Evolutionary conservation across 1,140 invertebrate genomes (phyloP).

Genomic region (Drosophila hydei): DNA sequence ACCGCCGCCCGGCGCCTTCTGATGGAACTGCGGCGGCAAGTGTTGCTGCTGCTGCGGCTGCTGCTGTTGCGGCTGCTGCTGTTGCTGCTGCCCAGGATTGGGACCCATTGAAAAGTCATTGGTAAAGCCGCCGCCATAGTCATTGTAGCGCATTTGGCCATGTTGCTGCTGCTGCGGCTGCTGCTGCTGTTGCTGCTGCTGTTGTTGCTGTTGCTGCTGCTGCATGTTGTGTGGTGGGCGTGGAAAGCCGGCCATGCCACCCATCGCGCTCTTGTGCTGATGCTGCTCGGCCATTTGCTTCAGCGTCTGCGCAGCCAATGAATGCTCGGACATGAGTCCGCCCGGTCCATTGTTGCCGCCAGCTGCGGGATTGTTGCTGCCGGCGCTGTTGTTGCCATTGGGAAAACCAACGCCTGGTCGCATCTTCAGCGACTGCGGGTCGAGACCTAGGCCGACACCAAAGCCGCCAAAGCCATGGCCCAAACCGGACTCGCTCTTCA

Average conservation of each 20-base stretch:
- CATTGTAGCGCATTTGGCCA: slow-evolving; percentile 70
- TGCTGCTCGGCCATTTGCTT: slow-evolving; percentile 98
- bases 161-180: slow-evolving; percentile 61
- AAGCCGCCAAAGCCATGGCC: slow-evolving; percentile 65
- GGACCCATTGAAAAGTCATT: slow-evolving; percentile 71
- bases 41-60: slow-evolving; percentile 75
- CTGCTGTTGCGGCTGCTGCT: slow-evolving; percentile 45
- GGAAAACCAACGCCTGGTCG: slow-evolving; percentile 53
- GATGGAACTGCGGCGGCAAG: slow-evolving; percentile 80
- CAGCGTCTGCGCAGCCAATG: slow-evolving; percentile 95
- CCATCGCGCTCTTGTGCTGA: slow-evolving; percentile 91
- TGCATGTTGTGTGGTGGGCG: slow-evolving; percentile 77
- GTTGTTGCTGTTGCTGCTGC: slow-evolving; percentile 56
- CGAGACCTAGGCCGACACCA: slow-evolving; percentile 47
- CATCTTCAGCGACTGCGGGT: slow-evolving; percentile 66
- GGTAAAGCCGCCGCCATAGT: slow-evolving; percentile 71
- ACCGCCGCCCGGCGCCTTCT: slow-evolving; percentile 67
- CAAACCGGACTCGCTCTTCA: slow-evolving; percentile 75
- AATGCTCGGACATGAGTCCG: slow-evolving; percentile 87
- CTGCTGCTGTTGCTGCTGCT: slow-evolving; percentile 44
- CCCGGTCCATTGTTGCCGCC: slow-evolving; percentile 36
- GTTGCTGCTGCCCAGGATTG: slow-evolving; percentile 53
- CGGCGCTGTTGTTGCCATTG: slow-evolving; percentile 64
- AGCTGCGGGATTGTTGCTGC: slow-evolving; percentile 74
- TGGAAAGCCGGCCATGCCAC: slow-evolving; percentile 84